Evolutionary conservation across 2,888 invertebrate species (phyloP).

Genomic region (Diloba caeruleocephala): DNA sequence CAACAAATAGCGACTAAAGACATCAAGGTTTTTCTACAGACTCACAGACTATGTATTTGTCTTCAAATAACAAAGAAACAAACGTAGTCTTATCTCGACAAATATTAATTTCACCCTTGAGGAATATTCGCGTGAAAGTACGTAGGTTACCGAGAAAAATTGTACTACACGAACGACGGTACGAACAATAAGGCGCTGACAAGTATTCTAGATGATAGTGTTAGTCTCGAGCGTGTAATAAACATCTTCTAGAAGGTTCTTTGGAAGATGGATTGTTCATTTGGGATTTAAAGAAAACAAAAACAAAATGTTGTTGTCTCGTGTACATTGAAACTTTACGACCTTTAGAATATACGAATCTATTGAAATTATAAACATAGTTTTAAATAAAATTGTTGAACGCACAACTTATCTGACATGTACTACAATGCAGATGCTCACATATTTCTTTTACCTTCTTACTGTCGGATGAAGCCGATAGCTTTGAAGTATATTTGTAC

Average conservation of each 20-base stretch:
- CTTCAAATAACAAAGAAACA: slow-evolving; percentile 24
- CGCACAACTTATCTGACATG: slow-evolving; percentile 7
- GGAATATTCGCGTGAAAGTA: slow-evolving; percentile 21
- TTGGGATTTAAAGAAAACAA: slow-evolving; percentile 18
- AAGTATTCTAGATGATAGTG: slow-evolving; percentile 42
- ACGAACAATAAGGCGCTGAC: slow-evolving; percentile 44
- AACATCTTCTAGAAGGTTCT: slow-evolving; percentile 42
- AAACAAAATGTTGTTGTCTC: slow-evolving; percentile 3
- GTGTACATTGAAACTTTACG: slow-evolving; percentile 22
- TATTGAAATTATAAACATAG: slow-evolving; percentile 8
- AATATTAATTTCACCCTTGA: slow-evolving; percentile 48
- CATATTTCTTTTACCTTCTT: slow-evolving; percentile 34
- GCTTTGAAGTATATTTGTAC: slow-evolving; percentile 33
- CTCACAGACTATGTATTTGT: slow-evolving; percentile 37
- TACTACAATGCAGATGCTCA: slow-evolving; percentile 31
- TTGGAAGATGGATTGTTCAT: slow-evolving; percentile 24
- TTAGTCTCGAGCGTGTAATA: slow-evolving; percentile 41
- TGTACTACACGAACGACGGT: slow-evolving; percentile 38
- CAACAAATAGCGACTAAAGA: slow-evolving; percentile 13
- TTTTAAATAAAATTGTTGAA: slow-evolving; percentile 13
- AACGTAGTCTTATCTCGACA: slow-evolving; percentile 25
- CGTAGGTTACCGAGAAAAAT: slow-evolving; percentile 37
- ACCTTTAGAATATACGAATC: neutral
- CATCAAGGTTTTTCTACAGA: slow-evolving; percentile 26
- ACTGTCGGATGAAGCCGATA: slow-evolving; percentile 29